Conservation (phyloP, 2,797 vertebrate species). For the Aselliscus stoliczkanus region DNA sequence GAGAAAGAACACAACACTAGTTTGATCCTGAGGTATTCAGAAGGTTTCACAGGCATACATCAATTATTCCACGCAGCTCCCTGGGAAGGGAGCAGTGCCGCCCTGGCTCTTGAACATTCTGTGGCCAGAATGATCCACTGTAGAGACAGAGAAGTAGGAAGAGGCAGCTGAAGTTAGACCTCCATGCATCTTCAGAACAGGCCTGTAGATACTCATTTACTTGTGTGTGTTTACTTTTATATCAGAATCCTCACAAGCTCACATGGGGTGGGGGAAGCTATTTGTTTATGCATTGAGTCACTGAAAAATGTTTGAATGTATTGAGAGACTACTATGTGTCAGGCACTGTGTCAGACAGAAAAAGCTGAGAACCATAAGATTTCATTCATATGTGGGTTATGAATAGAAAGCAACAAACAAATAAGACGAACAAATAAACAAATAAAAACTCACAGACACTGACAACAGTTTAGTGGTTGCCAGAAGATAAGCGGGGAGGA, state of each 20-base stretch:
- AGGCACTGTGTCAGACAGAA: neutral
- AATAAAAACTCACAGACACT: no score
- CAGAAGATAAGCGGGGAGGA: no score
- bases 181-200: neutral
- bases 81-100: neutral
- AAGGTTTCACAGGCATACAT: neutral
- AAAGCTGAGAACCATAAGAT: no score
- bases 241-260: neutral
- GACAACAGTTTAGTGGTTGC: no score
- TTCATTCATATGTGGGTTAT: no score
- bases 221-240: neutral
- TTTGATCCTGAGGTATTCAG: constrained; percentile 33
- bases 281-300: neutral
- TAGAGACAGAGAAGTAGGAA: neutral
- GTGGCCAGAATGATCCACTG: neutral
- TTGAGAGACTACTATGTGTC: neutral
- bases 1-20: constrained; percentile 40
- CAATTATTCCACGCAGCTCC: neutral
- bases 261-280: neutral
- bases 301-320: neutral
- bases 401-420: no score
- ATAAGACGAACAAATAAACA: no score
- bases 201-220: neutral
- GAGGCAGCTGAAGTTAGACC: neutral
- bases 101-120: neutral